A percentile compares a stretch with the other conserved stretches of the same genome.
These are phyloP conservation scores for Apamea monoglypha DNA, from an alignment of 2,888 invertebrate genomes.

Conservation along the genomic window DNA sequence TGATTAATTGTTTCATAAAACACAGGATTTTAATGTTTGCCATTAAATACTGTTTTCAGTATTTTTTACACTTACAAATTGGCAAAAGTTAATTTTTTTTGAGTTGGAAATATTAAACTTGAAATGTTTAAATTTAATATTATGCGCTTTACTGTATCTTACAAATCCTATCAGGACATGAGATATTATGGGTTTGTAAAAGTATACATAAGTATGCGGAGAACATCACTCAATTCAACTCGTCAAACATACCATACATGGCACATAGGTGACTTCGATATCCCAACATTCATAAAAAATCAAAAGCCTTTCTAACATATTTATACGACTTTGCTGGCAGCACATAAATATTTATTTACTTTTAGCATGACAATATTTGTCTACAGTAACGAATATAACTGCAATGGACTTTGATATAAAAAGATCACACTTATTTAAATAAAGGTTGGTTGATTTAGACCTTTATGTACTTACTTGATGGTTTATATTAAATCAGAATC, in stretches of 20 bases:
- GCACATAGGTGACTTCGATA: conserved; percentile 1
- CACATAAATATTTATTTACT: conserved; percentile 57
- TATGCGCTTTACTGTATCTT: neutral
- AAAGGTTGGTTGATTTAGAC: conserved; percentile 7
- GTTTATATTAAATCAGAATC: conserved; percentile 8
- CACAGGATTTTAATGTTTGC: neutral
- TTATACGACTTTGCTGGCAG: conserved; percentile 41
- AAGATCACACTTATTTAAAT: conserved; percentile 11
- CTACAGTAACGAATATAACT: conserved; percentile 32
- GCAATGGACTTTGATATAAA: conserved; percentile 20
- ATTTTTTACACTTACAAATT: neutral
- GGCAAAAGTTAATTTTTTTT: neutral
- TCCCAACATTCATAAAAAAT: conserved; percentile 56
- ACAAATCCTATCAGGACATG: neutral
- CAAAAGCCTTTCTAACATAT: conserved; percentile 58
- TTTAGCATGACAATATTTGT: conserved; percentile 44
- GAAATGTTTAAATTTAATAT: neutral
- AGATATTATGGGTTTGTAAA: neutral
- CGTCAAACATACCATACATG: neutral
- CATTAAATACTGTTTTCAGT: neutral
- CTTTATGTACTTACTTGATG: neutral
- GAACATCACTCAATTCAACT: neutral
- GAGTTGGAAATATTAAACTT: neutral
- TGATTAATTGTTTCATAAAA: neutral
- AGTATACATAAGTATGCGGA: neutral